Base-by-base conservation (phyloP, 2,888 invertebrate genomes). In the Scelioninae gen. 1 region DNA sequence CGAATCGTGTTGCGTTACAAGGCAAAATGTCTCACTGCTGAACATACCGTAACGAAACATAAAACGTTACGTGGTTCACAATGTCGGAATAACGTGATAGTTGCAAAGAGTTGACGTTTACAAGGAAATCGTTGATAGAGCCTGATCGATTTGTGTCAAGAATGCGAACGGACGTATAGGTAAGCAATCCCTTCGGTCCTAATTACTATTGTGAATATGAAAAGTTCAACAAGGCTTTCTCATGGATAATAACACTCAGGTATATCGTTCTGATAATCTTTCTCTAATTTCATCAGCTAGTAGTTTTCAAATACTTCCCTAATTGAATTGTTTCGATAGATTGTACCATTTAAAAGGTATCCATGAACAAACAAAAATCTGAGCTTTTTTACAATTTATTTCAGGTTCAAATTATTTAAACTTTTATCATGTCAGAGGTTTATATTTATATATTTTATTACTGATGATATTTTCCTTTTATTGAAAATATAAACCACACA, bases 171-270 rank as follows among this genome's bases (percentile, higher is more conserved):
- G 45, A 71, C 49, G 11, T 58, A 15, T 31, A 53, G 53, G 78
- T 71, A 66, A 60, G 81, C 78, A 85, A 87, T 87, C 86, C 86
- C 86, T 82, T 84, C 86, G 87, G 87, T 89, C 90, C 90, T 89
- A 88, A 87, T 89, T 45, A 65, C 65, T 65, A n/a, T n/a, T 63
- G 49, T 71, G 32, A 58, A 43, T 58, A 4, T 58, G 11, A 32
- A 66, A 79, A 69, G 23, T 9, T 34, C 56, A 8, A 32, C 45
- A 49, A 16, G 51, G 32, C 13, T 7, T 49, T 51, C 43, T 29
- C 29, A 69, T 40, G 71, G 66, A 16, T 23, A 62, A 62, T 77
- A 62, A 51, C 47, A 15, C 29, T 13, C 31, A n/a, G 43, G 29
- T 47, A 11, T 38, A 65, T 63, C 51, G 47, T 32, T 65, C 29